A percentile compares a stretch with the other conserved stretches of the same genome.
Conservation (phyloP, 2,113 vertebrate genomes). For the pig (Sus scrofa) region DNA sequence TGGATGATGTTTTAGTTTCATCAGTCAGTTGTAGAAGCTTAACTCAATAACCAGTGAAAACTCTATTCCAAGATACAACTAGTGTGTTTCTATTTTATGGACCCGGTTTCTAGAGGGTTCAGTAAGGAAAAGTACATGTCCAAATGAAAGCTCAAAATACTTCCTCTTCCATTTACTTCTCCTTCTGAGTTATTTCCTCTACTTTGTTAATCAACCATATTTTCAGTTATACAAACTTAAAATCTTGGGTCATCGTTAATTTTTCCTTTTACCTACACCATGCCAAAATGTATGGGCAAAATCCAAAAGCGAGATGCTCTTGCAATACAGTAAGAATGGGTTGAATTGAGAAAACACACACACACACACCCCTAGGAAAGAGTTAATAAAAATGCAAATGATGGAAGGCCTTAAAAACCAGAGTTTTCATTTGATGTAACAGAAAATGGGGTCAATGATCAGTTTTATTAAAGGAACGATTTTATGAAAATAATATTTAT, state of each 20-base stretch:
- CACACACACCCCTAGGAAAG: background rate
- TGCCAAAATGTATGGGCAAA: background rate
- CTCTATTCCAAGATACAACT: background rate
- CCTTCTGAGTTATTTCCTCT: background rate
- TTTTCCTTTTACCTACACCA: background rate
- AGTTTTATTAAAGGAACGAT: background rate
- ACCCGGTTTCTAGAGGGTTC: background rate
- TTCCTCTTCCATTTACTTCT: background rate
- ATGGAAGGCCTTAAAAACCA: background rate
- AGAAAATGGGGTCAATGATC: background rate
- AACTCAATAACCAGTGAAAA: background rate
- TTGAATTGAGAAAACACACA: background rate
- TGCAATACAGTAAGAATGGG: background rate
- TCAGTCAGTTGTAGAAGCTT: background rate
- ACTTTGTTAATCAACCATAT: background rate
- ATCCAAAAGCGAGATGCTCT: background rate
- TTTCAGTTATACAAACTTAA: background rate
- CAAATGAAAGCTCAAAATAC: background rate
- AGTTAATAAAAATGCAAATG: background rate
- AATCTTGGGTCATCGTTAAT: background rate
- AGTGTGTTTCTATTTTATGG: background rate
- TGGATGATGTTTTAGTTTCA: background rate
- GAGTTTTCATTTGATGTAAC: background rate
- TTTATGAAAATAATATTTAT: background rate
- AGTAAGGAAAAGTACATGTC: background rate